These are phyloP conservation scores for Diplolepis rosae DNA, from an alignment of 2,888 invertebrate species.

Conservation along the genomic window DNA sequence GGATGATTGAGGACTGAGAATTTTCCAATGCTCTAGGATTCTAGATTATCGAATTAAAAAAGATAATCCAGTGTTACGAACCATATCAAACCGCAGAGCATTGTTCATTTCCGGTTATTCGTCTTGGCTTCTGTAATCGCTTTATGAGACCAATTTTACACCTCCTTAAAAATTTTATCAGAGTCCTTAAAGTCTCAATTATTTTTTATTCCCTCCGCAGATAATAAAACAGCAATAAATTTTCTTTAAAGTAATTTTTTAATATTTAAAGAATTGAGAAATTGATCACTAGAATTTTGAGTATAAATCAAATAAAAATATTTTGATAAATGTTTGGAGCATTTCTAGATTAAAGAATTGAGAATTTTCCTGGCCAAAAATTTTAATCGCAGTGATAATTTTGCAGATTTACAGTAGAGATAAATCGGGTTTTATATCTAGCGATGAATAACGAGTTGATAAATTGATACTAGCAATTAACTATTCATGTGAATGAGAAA, in stretches of 20 bases:
- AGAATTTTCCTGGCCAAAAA: too few species aligned
- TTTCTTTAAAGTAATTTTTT: neutral
- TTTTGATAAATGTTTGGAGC: too few species aligned
- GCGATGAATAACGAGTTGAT: neutral
- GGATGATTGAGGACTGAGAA: constrained; percentile 20
- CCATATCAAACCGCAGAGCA: constrained; percentile 6
- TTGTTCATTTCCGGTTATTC: constrained; percentile 27
- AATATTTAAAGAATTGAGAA: too few species aligned
- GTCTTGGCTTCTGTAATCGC: constrained; percentile 25
- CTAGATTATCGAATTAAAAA: neutral
- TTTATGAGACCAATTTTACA: constrained; percentile 12
- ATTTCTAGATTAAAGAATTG: too few species aligned
- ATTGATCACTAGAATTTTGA: too few species aligned
- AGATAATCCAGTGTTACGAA: constrained; percentile 21
- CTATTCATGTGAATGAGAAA: too few species aligned
- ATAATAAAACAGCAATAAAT: neutral
- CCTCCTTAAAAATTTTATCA: constrained; percentile 12
- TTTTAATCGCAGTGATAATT: too few species aligned
- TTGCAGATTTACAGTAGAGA: constrained; percentile 10
- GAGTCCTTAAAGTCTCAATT: neutral
- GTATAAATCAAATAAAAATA: too few species aligned
- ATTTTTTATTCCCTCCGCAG: neutral
- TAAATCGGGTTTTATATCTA: neutral
- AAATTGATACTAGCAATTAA: constrained; percentile 3
- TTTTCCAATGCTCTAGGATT: constrained; percentile 27